phyloP scores from a whole-genome alignment of 2,113 vertebrate genomes.

The Larimichthys crocea region DNA sequence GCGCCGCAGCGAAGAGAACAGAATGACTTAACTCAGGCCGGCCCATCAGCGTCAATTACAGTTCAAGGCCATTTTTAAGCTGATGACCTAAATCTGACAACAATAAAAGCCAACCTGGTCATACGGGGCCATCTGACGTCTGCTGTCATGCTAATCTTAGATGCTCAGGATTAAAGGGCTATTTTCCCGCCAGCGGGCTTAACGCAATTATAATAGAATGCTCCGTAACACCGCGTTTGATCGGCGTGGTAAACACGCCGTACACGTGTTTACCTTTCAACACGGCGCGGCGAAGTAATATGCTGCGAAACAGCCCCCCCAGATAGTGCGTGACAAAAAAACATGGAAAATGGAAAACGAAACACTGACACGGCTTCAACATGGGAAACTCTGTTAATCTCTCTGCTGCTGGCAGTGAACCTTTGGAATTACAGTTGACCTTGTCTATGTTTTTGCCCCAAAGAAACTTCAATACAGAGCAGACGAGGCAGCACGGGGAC shows the following conservation, averaged over 20 bases:
- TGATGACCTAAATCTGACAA: conserved; percentile 82
- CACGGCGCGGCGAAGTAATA: conserved; percentile 24
- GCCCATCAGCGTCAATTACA: conserved; percentile 72
- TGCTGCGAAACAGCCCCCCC: conserved; percentile 22
- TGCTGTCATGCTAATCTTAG: conserved; percentile 81
- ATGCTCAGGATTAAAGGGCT: conserved; percentile 81
- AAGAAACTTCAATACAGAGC: conserved; percentile 65
- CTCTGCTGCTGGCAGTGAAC: conserved; percentile 64
- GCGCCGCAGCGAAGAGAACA: background rate
- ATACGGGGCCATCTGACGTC: conserved; percentile 81
- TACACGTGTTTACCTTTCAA: conserved; percentile 60
- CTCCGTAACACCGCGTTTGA: conserved; percentile 51
- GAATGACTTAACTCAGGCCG: conserved; percentile 55
- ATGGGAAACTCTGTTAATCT: conserved; percentile 65
- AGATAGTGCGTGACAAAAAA: conserved; percentile 28
- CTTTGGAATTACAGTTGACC: conserved; percentile 72
- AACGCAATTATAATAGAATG: conserved; percentile 67
- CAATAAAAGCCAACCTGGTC: conserved; percentile 81
- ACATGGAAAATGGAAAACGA: conserved; percentile 22
- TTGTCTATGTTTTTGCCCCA: conserved; percentile 69
- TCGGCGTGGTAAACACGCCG: conserved; percentile 64
- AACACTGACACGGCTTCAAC: conserved; percentile 56
- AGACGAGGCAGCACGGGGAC: conserved; percentile 40
- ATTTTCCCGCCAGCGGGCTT: conserved; percentile 74
- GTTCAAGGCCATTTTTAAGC: conserved; percentile 74